A percentile compares a stretch with the other conserved stretches of the same genome.
phyloP scores from a whole-genome alignment of 2,113 vertebrate species.

The Accipiter cooperii region DNA sequence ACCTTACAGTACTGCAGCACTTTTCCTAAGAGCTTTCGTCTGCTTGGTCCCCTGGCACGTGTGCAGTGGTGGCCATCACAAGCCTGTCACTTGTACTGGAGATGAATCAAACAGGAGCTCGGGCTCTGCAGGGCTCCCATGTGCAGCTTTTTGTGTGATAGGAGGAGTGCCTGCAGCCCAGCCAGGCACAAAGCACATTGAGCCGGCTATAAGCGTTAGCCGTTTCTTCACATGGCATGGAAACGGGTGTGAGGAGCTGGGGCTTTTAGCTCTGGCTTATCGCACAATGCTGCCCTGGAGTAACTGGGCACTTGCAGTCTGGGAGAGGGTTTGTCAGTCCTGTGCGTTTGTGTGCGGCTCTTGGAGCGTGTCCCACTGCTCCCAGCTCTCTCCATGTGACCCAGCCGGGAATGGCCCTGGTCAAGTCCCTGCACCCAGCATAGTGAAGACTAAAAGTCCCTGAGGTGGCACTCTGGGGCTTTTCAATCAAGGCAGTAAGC shows the following conservation, averaged over 20 bases:
- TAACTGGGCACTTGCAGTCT: neutral
- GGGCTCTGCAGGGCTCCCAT: neutral
- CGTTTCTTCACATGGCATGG: accelerated
- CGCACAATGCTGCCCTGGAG: neutral
- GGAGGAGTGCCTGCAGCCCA: neutral
- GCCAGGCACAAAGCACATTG: accelerated
- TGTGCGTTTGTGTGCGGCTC: accelerated
- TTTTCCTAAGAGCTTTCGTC: neutral
- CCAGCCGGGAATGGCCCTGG: accelerated
- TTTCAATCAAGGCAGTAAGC: neutral
- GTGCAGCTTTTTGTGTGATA: accelerated
- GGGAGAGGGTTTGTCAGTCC: neutral
- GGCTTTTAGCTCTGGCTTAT: neutral
- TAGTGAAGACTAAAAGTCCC: neutral
- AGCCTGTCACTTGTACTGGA: neutral
- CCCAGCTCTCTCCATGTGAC: neutral
- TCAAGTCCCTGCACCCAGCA: neutral
- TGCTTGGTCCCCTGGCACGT: accelerated
- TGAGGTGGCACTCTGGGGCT: neutral
- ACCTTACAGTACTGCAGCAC: too few species aligned
- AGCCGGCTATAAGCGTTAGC: too few species aligned
- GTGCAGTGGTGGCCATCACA: too few species aligned
- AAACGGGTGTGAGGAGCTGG: too few species aligned
- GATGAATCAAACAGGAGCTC: accelerated
- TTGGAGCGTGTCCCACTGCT: accelerated